Evolutionary conservation across 1,140 invertebrate genomes (phyloP).

Genomic region (Yoshiicerus persimilis): DNA sequence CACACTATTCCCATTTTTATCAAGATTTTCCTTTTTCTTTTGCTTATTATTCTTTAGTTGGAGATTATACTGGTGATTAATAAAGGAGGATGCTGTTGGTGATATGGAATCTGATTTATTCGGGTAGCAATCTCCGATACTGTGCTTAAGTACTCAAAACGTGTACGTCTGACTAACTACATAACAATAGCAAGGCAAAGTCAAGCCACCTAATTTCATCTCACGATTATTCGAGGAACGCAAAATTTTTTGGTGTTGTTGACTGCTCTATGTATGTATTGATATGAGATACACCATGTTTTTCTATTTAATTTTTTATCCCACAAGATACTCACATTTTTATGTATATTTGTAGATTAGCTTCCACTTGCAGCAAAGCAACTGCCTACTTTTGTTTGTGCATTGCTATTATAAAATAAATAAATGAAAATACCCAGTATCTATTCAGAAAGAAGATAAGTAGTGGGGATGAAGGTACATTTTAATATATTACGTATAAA

Average conservation of each 20-base stretch:
- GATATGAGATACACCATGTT: not conserved
- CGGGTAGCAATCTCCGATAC: constrained; percentile 1
- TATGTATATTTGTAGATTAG: not conserved
- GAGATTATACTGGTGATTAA: not conserved
- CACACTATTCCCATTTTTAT: constrained; percentile 10
- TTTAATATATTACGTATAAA: not conserved
- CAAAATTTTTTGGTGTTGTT: not conserved
- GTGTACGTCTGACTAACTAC: not conserved
- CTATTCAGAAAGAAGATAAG: not conserved
- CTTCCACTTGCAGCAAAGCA: not conserved
- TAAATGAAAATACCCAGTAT: not conserved
- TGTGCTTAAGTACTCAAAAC: not conserved
- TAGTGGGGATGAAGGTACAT: not conserved
- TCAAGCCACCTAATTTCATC: constrained; percentile 11
- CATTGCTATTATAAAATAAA: not conserved
- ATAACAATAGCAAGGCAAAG: not conserved
- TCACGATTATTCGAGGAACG: not conserved
- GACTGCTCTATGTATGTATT: not conserved
- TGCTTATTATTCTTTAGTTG: not conserved
- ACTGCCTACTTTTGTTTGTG: no score
- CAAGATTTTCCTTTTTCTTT: constrained; percentile 15
- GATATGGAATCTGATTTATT: constrained; percentile 10
- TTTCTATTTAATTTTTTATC: not conserved
- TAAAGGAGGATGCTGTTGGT: constrained; percentile 4
- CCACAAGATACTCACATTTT: not conserved